Evolutionary conservation across 2,888 invertebrate species (phyloP).

Genomic region (Orchestes rusci): DNA sequence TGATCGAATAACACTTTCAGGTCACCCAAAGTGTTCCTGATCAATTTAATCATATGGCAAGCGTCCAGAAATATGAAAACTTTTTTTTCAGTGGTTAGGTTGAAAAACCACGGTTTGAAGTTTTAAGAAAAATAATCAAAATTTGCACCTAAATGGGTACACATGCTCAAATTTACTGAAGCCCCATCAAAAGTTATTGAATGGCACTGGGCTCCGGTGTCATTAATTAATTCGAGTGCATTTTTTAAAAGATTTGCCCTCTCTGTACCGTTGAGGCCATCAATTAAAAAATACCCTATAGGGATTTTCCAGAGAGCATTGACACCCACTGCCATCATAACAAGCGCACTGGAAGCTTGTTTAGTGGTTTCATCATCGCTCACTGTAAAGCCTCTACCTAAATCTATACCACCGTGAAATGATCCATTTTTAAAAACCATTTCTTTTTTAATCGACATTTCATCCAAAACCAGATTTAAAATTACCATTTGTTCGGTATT

Average conservation of each 20-base stretch:
- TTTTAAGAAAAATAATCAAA: slow-evolving; percentile 8
- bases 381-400: slow-evolving; percentile 6
- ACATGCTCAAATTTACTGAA: slow-evolving; percentile 22
- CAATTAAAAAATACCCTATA: slow-evolving; percentile 27
- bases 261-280: slow-evolving; percentile 17
- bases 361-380: not conserved
- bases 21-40: slow-evolving; percentile 5
- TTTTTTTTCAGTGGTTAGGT: slow-evolving; percentile 7
- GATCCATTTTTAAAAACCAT: slow-evolving; percentile 8
- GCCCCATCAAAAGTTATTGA: slow-evolving; percentile 26
- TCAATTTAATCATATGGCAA: slow-evolving; percentile 5
- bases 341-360: slow-evolving; percentile 8
- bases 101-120: slow-evolving; percentile 13
- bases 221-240: slow-evolving; percentile 8
- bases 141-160: slow-evolving; percentile 12
- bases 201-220: slow-evolving; percentile 15
- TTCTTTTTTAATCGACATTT: slow-evolving; percentile 14
- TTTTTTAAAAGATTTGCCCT: slow-evolving; percentile 16
- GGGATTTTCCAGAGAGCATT: slow-evolving; percentile 22
- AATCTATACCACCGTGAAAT: slow-evolving; percentile 15
- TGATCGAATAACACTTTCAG: not conserved
- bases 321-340: slow-evolving; percentile 26
- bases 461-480: slow-evolving; percentile 10
- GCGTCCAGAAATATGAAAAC: slow-evolving; percentile 12
- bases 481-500: not conserved